Evolutionary conservation across 2,797 vertebrate species (phyloP).

Genomic region (Anguilla pacifica): DNA sequence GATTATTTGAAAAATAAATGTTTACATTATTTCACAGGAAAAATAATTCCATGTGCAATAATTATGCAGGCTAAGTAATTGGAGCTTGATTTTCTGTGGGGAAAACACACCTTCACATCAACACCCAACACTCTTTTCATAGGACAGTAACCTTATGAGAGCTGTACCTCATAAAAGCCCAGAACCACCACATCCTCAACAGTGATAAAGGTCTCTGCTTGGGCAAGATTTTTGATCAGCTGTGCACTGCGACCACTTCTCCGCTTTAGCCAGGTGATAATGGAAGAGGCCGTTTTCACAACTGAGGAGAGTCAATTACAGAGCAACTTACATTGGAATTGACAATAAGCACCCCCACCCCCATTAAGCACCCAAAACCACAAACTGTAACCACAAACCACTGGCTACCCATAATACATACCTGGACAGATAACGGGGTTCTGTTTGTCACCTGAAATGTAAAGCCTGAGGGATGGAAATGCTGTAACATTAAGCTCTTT

Average conservation of each 20-base stretch:
- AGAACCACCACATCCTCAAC: slow-evolving; percentile 77
- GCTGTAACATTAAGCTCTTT: slow-evolving; percentile 73
- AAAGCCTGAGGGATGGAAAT: slow-evolving; percentile 77
- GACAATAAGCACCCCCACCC: not conserved
- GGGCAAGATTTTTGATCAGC: slow-evolving; percentile 70
- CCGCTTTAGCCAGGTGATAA: slow-evolving; percentile 87
- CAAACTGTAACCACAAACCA: not conserved
- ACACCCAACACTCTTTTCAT: not conserved
- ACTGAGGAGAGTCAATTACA: slow-evolving; percentile 60
- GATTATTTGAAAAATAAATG: not conserved
- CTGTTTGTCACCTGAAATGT: slow-evolving; percentile 78
- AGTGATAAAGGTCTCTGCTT: slow-evolving; percentile 66
- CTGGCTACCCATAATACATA: slow-evolving; percentile 52
- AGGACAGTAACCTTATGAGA: not conserved
- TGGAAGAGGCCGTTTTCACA: slow-evolving; percentile 77
- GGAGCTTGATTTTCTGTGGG: not conserved
- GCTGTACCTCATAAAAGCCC: slow-evolving; percentile 86
- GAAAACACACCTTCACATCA: not conserved
- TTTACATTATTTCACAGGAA: not conserved
- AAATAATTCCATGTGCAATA: not conserved
- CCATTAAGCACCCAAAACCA: not conserved
- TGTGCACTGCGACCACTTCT: slow-evolving; percentile 76
- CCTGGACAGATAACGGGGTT: slow-evolving; percentile 80
- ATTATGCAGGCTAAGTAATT: not conserved
- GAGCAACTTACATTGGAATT: not conserved